Base-by-base conservation (phyloP, 1,140 invertebrate species). In the Campoletis sonorensis region DNA sequence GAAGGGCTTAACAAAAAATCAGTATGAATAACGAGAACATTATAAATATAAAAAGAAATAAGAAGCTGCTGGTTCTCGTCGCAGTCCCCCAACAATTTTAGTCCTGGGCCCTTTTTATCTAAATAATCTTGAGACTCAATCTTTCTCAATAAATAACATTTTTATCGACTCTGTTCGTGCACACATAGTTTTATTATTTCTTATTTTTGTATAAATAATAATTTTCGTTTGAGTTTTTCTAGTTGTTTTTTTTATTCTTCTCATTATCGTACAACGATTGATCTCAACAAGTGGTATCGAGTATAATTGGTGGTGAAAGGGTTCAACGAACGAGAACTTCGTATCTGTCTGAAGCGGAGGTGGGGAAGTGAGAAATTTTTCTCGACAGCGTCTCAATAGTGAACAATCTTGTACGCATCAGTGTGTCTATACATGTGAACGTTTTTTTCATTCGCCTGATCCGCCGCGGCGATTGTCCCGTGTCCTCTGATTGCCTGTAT, bases 401-500 rank as follows among this genome's bases (percentile, higher is more conserved):
- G 61, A 37, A 58, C 40, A 45, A 54, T 45, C 40, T 45, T 11
- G 11, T 8, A 45, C 5, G 40, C 40, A 11, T 11, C 3, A 1
- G 40, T 45, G 40, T 45, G 40, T 45, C 8, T 13, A 11, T 45
- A 13, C 8, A 13, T 45, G 40, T 13, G 40, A 8, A 11, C 40
- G 40, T 70, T 75, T 75, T 81, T 77, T 81, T 77, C 27, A 78
- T 78, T 21, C 61, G 54, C 8, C 76, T 45, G 76, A 81, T 77
- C 71, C 68, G 73, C 27, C 21, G 68, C 15, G 30, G 80, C 64
- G 73, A 81, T 67, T 77, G 71, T 81, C 72, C 64, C 73, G 73
- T 81, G 80, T 77, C 73, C 49, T 81, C 67, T 81, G 58, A 81
- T 81, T 81, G 73, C 80, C 16, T 37, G 73, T 67, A 81, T 81